These are phyloP conservation scores for Neopelma chrysocephalum DNA, from an alignment of 2,797 vertebrate genomes.

Conservation along the genomic window DNA sequence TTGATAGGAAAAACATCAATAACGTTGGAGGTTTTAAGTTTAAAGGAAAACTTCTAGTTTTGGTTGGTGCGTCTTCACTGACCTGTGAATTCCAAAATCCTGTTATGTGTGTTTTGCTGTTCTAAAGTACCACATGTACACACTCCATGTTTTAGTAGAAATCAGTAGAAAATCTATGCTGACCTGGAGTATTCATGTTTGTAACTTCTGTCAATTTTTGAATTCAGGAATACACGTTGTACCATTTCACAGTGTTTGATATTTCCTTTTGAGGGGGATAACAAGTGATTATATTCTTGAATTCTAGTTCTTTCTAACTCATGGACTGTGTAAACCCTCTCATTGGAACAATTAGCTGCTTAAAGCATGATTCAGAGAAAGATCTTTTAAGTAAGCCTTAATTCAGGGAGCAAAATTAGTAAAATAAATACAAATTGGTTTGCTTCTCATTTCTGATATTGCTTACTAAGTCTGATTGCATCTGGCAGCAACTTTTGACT, in stretches of 20 bases:
- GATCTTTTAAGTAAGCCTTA: neutral
- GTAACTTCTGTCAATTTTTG: neutral
- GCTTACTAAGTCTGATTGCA: neutral
- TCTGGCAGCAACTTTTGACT: neutral
- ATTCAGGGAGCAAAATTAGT: neutral
- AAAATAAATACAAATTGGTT: neutral
- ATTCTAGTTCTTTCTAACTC: neutral
- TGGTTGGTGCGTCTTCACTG: neutral
- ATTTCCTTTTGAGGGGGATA: neutral
- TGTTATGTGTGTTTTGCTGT: neutral
- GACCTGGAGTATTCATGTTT: neutral
- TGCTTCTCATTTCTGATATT: neutral
- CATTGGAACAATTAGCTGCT: neutral
- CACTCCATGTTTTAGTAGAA: neutral
- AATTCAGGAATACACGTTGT: neutral
- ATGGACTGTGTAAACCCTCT: neutral
- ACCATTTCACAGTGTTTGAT: neutral
- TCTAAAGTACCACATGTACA: neutral
- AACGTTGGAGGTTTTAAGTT: neutral
- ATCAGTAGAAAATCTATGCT: neutral
- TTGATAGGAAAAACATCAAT: neutral
- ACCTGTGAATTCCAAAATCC: neutral
- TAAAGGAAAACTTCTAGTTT: neutral
- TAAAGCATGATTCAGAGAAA: neutral
- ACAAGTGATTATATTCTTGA: neutral